phyloP scores from a whole-genome alignment of 2,113 vertebrate species.

The Syngnathus scovelli region DNA sequence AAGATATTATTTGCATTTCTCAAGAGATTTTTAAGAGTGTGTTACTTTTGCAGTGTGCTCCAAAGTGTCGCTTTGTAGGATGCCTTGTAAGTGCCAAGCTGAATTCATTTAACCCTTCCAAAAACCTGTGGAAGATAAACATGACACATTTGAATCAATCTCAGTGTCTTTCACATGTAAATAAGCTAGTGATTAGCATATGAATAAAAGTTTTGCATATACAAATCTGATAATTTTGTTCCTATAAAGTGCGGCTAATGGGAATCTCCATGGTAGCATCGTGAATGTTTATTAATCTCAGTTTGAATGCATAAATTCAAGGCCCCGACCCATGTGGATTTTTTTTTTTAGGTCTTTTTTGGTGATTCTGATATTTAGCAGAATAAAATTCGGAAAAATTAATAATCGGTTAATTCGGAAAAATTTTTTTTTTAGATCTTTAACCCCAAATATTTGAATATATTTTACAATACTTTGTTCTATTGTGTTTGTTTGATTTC shows the following conservation, averaged over 20 bases:
- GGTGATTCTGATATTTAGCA: no score
- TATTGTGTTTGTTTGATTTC: no score
- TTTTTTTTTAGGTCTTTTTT: no score
- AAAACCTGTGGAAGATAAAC: not conserved
- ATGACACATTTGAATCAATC: not conserved
- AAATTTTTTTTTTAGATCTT: no score
- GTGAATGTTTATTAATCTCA: not conserved
- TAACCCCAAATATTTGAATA: no score
- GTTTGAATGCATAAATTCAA: not conserved
- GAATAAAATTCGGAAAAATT: no score
- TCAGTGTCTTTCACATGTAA: not conserved
- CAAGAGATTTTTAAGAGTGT: slow-evolving; percentile 14
- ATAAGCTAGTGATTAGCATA: not conserved
- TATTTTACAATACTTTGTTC: no score
- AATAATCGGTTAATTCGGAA: no score
- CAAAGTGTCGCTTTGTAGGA: not conserved
- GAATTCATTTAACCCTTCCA: not conserved
- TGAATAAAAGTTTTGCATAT: not conserved
- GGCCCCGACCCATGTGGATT: no score
- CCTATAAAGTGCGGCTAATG: not conserved
- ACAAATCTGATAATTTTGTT: not conserved
- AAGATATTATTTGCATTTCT: not conserved
- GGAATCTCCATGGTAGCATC: not conserved
- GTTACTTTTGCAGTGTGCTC: slow-evolving; percentile 5
- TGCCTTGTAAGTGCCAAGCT: not conserved